Evolutionary conservation across 1,140 invertebrate genomes (phyloP), one percentile per base, ranked within the genome.

Genomic region (Drosophila sulfurigaster): DNA sequence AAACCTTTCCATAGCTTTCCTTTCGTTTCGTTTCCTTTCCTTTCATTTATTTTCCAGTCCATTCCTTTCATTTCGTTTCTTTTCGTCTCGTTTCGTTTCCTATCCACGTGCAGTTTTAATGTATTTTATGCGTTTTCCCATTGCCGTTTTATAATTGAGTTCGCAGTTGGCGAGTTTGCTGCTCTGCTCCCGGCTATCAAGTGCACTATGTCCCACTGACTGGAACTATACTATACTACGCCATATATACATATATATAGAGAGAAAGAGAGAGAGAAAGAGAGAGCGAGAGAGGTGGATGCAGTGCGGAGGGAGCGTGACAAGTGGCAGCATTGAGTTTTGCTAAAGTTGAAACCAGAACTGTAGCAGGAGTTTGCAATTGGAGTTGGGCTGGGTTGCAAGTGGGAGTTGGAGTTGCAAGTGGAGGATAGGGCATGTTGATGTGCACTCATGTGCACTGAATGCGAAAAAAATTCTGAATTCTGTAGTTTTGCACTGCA

Each of bases 91-190:
- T 38, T 38, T 38, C 8, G 35, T 13, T 43, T 43, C n/a, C n/a
- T 43, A n/a, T 43, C 75, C 78, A 85, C 86, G 88, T 85, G 85
- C 85, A 81, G 65, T 88, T 89, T 89, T 89, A 89, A 89, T 89
- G 85, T 85, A 81, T 90, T 89, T 85, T 85, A 82, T 89, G 85
- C 85, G 86, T 89, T 89, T 75, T 82, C 52, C 80, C 69, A 73
- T 58, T 82, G 58, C 80, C 62, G 69, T 58, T 79, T 88, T 89
- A 90, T 90, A 89, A 89, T 89, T 89, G 81, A 89, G 85, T 79
- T 89, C 85, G 71, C 71, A 75, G 81, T 35, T 38, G 56, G 48
- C 49, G 49, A 38, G 60, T 49, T 25, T 8, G 60, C 11, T 41
- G 41, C 15, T 49, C 56, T 57, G 54, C 54, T 16, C 0, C 20